These are phyloP conservation scores for Neria commutata DNA, from an alignment of 2,888 invertebrate genomes.

Conservation along the genomic window DNA sequence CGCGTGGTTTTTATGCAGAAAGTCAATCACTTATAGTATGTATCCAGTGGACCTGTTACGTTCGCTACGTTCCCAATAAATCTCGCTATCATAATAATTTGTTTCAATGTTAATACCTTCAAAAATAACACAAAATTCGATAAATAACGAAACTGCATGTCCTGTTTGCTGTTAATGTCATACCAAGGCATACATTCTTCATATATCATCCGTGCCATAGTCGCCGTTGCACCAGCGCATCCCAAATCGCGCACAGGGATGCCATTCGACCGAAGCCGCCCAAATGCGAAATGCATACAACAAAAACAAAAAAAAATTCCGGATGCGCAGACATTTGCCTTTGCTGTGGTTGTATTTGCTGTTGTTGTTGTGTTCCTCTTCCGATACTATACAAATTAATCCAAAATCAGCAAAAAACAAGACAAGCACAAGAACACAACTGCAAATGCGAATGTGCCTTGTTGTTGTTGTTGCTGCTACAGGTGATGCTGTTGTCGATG, in stretches of 20 bases:
- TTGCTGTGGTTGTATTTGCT: slow-evolving; percentile 42
- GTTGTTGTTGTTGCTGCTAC: neutral
- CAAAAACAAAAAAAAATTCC: no score
- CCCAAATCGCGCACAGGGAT: slow-evolving; percentile 21
- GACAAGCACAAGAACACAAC: slow-evolving; percentile 28
- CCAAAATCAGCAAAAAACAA: slow-evolving; percentile 56
- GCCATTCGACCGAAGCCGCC: neutral
- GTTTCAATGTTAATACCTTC: slow-evolving; percentile 60
- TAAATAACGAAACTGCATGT: slow-evolving; percentile 59
- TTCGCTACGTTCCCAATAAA: no score
- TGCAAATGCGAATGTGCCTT: neutral
- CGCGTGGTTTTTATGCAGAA: no score
- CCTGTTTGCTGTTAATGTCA: slow-evolving; percentile 60
- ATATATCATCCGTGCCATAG: slow-evolving; percentile 51
- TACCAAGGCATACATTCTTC: slow-evolving; percentile 60
- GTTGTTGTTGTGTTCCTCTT: slow-evolving; percentile 26
- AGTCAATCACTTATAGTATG: no score
- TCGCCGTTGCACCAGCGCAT: slow-evolving; percentile 24
- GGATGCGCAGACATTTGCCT: neutral
- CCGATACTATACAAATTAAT: slow-evolving; percentile 54
- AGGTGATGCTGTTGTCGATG: neutral
- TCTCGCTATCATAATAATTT: slow-evolving; percentile 60
- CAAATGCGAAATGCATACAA: neutral
- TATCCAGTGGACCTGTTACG: no score
- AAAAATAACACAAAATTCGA: slow-evolving; percentile 58